Evolutionary conservation across 1,140 invertebrate genomes (phyloP).

Genomic region (Contarinia nasturtii): DNA sequence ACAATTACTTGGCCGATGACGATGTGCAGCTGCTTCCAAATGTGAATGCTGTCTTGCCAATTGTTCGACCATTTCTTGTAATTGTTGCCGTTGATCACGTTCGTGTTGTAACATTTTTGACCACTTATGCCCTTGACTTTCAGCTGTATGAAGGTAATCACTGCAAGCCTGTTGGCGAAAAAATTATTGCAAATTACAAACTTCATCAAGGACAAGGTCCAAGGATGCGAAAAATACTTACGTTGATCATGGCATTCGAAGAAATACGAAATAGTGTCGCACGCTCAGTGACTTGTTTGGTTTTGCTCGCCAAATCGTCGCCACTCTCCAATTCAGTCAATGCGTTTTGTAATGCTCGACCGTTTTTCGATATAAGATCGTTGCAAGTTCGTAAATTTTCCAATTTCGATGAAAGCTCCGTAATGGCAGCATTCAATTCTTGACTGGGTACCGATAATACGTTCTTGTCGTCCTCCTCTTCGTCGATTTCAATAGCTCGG

Average conservation of each 20-base stretch:
- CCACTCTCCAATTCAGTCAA: conserved; percentile 64
- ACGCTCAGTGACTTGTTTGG: conserved; percentile 40
- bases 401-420: conserved; percentile 35
- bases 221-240: conserved; percentile 30
- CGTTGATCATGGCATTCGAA: conserved; percentile 89
- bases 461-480: conserved; percentile 61
- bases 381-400: conserved; percentile 81
- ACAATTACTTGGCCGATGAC: conserved; percentile 24
- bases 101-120: conserved; percentile 83
- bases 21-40: conserved; percentile 64
- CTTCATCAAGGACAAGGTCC: not conserved
- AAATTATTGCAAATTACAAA: not conserved
- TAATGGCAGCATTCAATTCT: conserved; percentile 34
- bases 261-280: conserved; percentile 86
- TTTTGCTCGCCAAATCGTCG: conserved; percentile 29
- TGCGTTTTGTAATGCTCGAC: conserved; percentile 60
- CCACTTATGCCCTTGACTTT: conserved; percentile 76
- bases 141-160: conserved; percentile 74
- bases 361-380: conserved; percentile 77
- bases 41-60: conserved; percentile 89
- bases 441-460: conserved; percentile 25
- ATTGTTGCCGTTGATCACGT: conserved; percentile 76
- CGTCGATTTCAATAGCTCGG: conserved; percentile 48
- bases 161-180: conserved; percentile 47
- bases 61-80: conserved; percentile 95